Evolutionary conservation across 2,797 vertebrate species (phyloP).

Genomic region (Diplodus puntazzo): DNA sequence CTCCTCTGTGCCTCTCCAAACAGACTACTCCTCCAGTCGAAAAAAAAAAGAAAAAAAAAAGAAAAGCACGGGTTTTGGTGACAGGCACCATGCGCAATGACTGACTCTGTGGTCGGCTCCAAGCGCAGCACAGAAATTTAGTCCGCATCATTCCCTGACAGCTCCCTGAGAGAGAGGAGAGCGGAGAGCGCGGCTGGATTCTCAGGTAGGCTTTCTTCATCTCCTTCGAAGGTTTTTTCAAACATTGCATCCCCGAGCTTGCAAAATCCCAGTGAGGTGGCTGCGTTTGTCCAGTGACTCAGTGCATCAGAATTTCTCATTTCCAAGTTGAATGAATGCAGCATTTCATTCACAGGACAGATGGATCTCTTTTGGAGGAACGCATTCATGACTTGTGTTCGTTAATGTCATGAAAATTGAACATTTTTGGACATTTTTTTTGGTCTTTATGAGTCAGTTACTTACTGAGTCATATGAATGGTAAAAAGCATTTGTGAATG

Average conservation of each 20-base stretch:
- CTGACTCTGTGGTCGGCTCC: conserved; percentile 63
- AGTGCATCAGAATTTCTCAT: conserved; percentile 46
- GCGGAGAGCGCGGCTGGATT: conserved; percentile 58
- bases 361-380: conserved; percentile 28
- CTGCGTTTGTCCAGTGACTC: conserved; percentile 50
- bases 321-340: conserved; percentile 75
- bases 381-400: conserved; percentile 43
- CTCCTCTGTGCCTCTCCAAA: conserved; percentile 58
- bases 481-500: conserved; percentile 21
- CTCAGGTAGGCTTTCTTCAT: conserved; percentile 75
- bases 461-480: conserved; percentile 31
- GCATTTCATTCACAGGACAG: conserved; percentile 74
- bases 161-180: conserved; percentile 61
- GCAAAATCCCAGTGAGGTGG: conserved; percentile 12
- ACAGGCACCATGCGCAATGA: conserved; percentile 80
- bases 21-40: conserved; percentile 51
- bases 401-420: conserved; percentile 39
- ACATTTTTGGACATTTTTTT: conserved; percentile 5
- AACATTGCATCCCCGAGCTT: conserved; percentile 40
- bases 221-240: conserved; percentile 41
- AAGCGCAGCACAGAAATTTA: conserved; percentile 71
- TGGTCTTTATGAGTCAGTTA: conserved; percentile 35
- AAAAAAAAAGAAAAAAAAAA: conserved; percentile 6
- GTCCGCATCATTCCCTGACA: conserved; percentile 81
- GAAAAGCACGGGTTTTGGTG: conserved; percentile 56